Evolutionary conservation across 1,140 invertebrate genomes (phyloP).

Genomic region (Reticulitermes speratus): DNA sequence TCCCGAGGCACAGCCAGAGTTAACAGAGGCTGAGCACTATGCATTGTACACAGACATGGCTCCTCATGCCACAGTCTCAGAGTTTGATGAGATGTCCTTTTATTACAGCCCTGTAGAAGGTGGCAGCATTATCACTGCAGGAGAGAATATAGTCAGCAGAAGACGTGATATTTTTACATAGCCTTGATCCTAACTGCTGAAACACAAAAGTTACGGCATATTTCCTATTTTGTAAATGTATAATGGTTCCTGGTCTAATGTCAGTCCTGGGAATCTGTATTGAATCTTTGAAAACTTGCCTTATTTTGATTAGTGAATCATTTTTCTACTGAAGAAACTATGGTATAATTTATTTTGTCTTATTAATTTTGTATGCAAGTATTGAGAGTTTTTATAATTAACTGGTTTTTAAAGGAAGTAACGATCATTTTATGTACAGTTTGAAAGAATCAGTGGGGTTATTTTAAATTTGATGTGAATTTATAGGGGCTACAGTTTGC

Average conservation of each 20-base stretch:
- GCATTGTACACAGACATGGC: constrained; percentile 80
- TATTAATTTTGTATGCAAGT: neutral
- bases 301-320: constrained; percentile 25
- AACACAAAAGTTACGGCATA: neutral
- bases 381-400: constrained; percentile 4
- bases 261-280: constrained; percentile 31
- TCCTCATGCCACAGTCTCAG: constrained; percentile 77
- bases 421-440: neutral
- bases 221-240: constrained; percentile 18
- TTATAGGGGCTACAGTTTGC: neutral
- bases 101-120: constrained; percentile 82
- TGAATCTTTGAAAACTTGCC: constrained; percentile 30
- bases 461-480: neutral
- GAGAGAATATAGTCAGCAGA: constrained; percentile 36
- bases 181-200: neutral
- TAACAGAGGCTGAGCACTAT: constrained; percentile 84
- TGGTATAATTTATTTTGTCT: neutral
- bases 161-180: constrained; percentile 35
- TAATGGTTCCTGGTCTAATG: constrained; percentile 18
- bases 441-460: neutral
- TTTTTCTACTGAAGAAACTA: constrained; percentile 18
- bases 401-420: neutral
- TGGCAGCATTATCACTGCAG: constrained; percentile 57
- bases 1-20: constrained; percentile 46
- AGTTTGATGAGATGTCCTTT: constrained; percentile 83